Base-by-base conservation (phyloP, 2,113 vertebrate species). In the Pycnonotus jocosus region DNA sequence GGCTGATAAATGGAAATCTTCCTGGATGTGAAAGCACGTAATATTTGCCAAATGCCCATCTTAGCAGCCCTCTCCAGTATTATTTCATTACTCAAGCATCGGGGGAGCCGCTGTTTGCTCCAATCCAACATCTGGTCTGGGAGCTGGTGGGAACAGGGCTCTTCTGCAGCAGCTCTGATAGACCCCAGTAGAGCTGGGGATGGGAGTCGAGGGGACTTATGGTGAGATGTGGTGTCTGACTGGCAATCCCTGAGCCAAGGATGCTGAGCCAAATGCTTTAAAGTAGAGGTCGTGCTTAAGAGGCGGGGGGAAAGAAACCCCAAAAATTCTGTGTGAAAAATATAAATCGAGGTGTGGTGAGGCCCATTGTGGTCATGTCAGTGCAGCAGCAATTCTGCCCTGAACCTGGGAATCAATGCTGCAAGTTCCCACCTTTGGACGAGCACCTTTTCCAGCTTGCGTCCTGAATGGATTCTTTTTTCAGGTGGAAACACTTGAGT, bases 231-330 rank as follows among this genome's bases (percentile, higher is more conserved):
- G 1, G 2, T 23, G 15, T 48, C 62, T 69, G 31, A 15, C 37
- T 10, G 60, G 58, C 6, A 2, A 4, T 47, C 15, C 18, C 33
- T 13, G 9, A 81, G 51, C 56, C 9, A 4, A 35, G 48, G 62
- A 45, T 28, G 44, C 65, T 40, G 27, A 62, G 25, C 56, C 44
- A 60, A 15, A 21, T 23, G 37, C 18, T 82, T 30, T 20, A 10
- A 68, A 64, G 44, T 17, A n/a, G 37, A n/a, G 5, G 20, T 18
- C 2, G 6, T 38, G n/a, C 40, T 80, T 72, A 35, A 23, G 33
- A 56, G 6, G 3, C 2, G 2, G 2, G 2, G 2, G 3, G 0
- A 7, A 30, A 31, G 15, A 68, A 38, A 20, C 6, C 15, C 13
- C 2, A 16, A 21, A 23, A 80, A 37, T 24, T 11, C 3, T 0